Evolutionary conservation across 1,140 invertebrate species (phyloP).

Genomic region (Ephestia elutella): DNA sequence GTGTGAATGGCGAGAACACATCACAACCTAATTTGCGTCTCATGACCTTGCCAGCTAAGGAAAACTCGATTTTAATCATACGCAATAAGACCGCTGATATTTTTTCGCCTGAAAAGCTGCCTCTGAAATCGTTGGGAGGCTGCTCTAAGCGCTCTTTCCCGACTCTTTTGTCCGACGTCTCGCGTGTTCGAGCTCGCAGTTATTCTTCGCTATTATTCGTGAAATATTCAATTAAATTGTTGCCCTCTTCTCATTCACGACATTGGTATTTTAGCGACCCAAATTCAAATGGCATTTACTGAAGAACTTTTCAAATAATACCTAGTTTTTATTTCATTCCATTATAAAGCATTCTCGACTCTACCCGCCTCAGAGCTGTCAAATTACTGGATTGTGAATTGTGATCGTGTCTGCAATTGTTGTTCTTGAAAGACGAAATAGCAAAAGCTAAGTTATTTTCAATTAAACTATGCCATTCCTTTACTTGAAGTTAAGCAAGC

Average conservation of each 20-base stretch:
- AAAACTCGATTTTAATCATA: constrained; percentile 11
- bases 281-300: constrained; percentile 8
- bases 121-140: background rate
- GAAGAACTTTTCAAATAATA: constrained; percentile 13
- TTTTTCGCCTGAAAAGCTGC: background rate
- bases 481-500: background rate
- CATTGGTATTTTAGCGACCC: constrained; percentile 13
- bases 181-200: constrained; percentile 16
- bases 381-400: constrained; percentile 8
- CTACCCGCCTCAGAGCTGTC: constrained; percentile 12
- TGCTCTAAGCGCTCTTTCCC: constrained; percentile 13
- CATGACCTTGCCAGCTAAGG: background rate
- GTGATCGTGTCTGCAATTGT: background rate
- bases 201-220: constrained; percentile 21
- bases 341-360: constrained; percentile 1
- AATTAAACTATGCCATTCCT: background rate
- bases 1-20: constrained; percentile 22
- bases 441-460: background rate
- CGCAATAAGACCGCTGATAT: background rate
- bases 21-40: constrained; percentile 8
- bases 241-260: constrained; percentile 15
- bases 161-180: constrained; percentile 15
- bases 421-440: background rate
- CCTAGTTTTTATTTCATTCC: constrained; percentile 6
- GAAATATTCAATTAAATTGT: constrained; percentile 29